Percentiles rank a stretch among this genome's conserved stretches.
Evolutionary conservation across 2,888 invertebrate species (phyloP).

Genomic region (Oasisia sp.): DNA sequence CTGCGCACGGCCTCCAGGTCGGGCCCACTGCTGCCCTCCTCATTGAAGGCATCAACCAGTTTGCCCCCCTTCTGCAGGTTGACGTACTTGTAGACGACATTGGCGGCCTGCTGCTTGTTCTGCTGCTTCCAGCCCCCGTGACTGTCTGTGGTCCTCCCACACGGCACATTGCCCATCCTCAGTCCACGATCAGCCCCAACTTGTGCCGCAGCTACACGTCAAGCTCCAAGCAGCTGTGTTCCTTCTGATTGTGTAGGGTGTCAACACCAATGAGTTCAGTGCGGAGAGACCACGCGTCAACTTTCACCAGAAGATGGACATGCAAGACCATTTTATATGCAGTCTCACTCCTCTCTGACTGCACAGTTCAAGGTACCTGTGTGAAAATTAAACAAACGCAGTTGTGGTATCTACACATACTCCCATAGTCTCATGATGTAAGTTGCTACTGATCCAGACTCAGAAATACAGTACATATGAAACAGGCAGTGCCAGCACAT

Average conservation of each 20-base stretch:
- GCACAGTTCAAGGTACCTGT: background rate
- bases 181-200: background rate
- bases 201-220: background rate
- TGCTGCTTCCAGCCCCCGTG: conserved; percentile 62
- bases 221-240: background rate
- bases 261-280: background rate
- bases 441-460: no score
- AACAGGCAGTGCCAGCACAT: no score
- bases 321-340: background rate
- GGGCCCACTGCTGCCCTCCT: conserved; percentile 42
- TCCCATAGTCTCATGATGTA: no score
- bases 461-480: no score
- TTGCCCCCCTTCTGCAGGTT: conserved; percentile 56
- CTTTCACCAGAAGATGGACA: background rate
- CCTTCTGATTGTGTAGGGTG: background rate
- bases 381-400: background rate
- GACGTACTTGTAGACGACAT: conserved; percentile 60
- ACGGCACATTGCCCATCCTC: conserved; percentile 26
- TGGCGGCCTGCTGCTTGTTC: conserved; percentile 56
- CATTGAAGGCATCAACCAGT: conserved; percentile 34
- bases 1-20: conserved; percentile 48
- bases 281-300: background rate
- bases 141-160: conserved; percentile 43
- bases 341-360: background rate
- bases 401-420: background rate